Evolutionary conservation across 2,113 vertebrate genomes (phyloP), one percentile per base, ranked within the genome.

Genomic region (Oncorhynchus clarkii): DNA sequence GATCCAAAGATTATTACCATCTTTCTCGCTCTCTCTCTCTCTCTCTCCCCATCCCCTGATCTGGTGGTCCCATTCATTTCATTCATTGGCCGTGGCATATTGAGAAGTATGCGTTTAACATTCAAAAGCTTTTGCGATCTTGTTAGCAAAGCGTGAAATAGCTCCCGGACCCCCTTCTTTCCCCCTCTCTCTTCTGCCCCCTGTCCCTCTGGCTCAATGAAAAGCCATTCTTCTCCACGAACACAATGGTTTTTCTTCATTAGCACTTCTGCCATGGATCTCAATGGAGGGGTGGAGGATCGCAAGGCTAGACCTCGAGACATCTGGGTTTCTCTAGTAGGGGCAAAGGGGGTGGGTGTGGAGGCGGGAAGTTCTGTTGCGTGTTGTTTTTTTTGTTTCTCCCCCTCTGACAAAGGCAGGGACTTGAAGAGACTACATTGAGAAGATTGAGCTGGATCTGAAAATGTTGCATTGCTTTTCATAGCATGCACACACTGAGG

Each of bases 131-230:
- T 82, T 83, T 81, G 60, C 84, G 83, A 88, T 89, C 91, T 91
- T 88, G 90, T 91, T 92, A 92, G 91, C 73, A 92, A 91, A 92
- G 90, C 91, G 90, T 92, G 91, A 92, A 92, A 92, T 92, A 82
- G 87, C 80, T 70, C 87, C 73, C 77, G 80, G 85, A 86, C 79
- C 84, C 82, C 88, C 81, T 11, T 45, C 9, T 45, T 9, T 12
- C 9, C 3, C 39, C 6, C 31, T 29, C 29, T 69, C 34, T 54
- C 57, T 8, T 45, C 2, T 20, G 45, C 34, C 54, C 67, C 67
- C 22, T 27, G 18, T 18, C 39, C 26, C 48, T 9, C 67, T 72
- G 34, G 65, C 85, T 89, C 85, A 87, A 85, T 82, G 83, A 87
- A 16, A 59, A 12, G 88, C 80, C 82, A 86, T 91, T 91, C 88